Evolutionary conservation across 2,113 vertebrate species (phyloP).

Genomic region (Varanus salvator): DNA sequence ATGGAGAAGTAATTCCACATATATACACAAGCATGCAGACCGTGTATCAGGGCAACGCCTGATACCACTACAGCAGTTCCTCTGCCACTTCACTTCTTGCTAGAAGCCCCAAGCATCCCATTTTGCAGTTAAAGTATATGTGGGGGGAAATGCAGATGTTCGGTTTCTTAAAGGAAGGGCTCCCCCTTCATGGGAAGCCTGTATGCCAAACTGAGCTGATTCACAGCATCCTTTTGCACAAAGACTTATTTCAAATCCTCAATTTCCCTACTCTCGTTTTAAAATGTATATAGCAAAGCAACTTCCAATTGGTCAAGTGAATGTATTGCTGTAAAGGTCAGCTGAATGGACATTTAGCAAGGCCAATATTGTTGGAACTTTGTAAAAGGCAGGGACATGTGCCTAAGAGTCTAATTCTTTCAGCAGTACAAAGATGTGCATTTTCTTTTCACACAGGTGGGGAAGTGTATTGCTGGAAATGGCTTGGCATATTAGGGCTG

Average conservation of each 20-base stretch:
- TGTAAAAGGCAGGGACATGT: not conserved
- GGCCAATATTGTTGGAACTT: not conserved
- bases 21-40: not conserved
- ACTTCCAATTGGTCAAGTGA: not conserved
- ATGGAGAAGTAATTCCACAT: not conserved
- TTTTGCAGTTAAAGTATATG: not conserved
- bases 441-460: not conserved
- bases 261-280: not conserved
- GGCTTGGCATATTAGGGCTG: not conserved
- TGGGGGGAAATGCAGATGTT: not conserved
- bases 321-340: not conserved
- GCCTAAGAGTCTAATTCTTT: not conserved
- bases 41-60: not conserved
- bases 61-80: not conserved
- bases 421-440: not conserved
- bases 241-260: not conserved
- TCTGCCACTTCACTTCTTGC: not conserved
- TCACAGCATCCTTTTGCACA: not conserved
- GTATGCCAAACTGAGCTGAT: not conserved
- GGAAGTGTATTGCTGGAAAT: not conserved
- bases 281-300: not conserved
- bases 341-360: not conserved
- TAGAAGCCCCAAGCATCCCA: too few species aligned
- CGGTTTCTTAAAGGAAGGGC: not conserved
- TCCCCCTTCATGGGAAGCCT: not conserved